Evolutionary conservation across 2,797 vertebrate species (phyloP).

Genomic region (Spondyliosoma cantharus): DNA sequence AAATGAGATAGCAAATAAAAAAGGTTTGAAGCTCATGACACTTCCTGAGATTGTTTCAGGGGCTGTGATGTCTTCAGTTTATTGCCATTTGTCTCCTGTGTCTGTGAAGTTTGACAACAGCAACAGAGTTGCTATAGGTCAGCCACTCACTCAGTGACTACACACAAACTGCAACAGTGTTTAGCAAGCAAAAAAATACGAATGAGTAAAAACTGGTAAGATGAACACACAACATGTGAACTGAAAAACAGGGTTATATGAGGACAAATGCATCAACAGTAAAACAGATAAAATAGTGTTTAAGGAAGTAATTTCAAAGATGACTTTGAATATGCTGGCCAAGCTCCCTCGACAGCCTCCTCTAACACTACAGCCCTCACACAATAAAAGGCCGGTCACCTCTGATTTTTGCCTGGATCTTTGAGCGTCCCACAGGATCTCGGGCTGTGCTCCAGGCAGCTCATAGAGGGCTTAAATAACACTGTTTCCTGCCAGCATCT

Average conservation of each 20-base stretch:
- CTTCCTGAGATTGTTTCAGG: slow-evolving; percentile 31
- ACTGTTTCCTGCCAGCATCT: slow-evolving; percentile 55
- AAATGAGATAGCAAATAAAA: slow-evolving; percentile 17
- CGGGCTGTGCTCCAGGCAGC: slow-evolving; percentile 33
- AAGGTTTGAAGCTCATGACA: slow-evolving; percentile 14
- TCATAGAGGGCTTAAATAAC: slow-evolving; percentile 43
- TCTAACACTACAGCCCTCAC: slow-evolving; percentile 5
- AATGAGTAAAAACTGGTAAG: background rate
- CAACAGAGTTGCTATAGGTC: background rate
- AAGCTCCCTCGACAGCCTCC: slow-evolving; percentile 8
- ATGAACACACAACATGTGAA: slow-evolving; percentile 18
- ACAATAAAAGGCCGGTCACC: slow-evolving; percentile 44
- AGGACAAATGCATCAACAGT: slow-evolving; percentile 15
- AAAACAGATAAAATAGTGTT: slow-evolving; percentile 1
- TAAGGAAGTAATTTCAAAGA: slow-evolving; percentile 31
- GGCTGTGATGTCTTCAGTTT: slow-evolving; percentile 31
- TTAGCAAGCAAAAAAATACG: slow-evolving; percentile 8
- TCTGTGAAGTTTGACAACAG: slow-evolving; percentile 2
- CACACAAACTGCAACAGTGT: slow-evolving; percentile 19
- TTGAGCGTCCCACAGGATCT: slow-evolving; percentile 16
- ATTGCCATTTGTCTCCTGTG: slow-evolving; percentile 40
- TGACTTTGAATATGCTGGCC: slow-evolving; percentile 27
- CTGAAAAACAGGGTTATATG: slow-evolving; percentile 18
- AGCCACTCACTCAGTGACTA: slow-evolving; percentile 14
- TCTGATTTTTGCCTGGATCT: slow-evolving; percentile 38